phyloP scores from a whole-genome alignment of 2,113 vertebrate species.

The Petromus typicus region DNA sequence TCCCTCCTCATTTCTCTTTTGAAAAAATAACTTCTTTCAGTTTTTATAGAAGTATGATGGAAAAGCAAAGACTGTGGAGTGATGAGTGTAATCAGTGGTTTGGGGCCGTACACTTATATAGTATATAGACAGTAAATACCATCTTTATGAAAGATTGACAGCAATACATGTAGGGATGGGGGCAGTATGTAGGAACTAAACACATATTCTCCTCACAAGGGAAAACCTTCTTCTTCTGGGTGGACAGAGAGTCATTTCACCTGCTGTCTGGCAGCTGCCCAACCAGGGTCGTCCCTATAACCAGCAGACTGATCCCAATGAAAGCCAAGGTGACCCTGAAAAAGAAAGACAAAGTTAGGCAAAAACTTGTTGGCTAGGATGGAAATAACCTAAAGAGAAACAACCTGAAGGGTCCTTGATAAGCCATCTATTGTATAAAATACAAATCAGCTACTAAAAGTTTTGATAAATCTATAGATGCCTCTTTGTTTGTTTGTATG shows the following conservation, averaged over 20 bases:
- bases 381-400: not conserved
- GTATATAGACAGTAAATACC: not conserved
- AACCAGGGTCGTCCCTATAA: constrained; percentile 91
- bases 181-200: not conserved
- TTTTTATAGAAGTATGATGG: not conserved
- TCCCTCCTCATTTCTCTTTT: constrained; percentile 8
- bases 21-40: not conserved
- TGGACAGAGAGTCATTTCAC: constrained; percentile 82
- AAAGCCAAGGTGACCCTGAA: constrained; percentile 91
- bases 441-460: not conserved
- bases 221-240: not conserved
- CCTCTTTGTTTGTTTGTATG: not conserved
- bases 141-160: not conserved
- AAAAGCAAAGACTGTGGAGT: constrained; percentile 14
- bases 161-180: not conserved
- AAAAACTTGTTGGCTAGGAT: not conserved
- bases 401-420: not conserved
- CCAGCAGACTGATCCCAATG: constrained; percentile 94
- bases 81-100: not conserved
- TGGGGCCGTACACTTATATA: not conserved
- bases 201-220: not conserved
- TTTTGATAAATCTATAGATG: not conserved
- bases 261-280: constrained; percentile 93
- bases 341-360: constrained; percentile 39
- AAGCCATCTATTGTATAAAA: not conserved